Conservation (phyloP, 2,888 invertebrate genomes). For the Laothoe populi region DNA sequence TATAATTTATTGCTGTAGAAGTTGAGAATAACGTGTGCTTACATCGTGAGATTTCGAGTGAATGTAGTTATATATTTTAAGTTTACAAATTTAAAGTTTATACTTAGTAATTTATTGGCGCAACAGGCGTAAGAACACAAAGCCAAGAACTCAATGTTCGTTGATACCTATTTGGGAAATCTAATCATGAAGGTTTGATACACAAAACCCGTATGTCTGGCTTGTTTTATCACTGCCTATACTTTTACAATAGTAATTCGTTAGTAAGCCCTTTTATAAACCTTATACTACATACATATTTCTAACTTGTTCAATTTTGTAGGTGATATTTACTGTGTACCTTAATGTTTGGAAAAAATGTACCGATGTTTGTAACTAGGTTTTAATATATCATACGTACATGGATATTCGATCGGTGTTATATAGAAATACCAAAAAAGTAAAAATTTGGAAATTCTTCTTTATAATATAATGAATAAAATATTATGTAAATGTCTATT, state of each 20-base stretch:
- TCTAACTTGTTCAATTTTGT: constrained; percentile 85
- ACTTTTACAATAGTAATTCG: constrained; percentile 67
- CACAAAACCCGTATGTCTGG: constrained; percentile 28
- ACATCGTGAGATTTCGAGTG: constrained; percentile 68
- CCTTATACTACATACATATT: constrained; percentile 56
- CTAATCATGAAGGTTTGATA: constrained; percentile 36
- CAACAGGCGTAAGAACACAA: constrained; percentile 47
- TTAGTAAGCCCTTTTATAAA: constrained; percentile 81
- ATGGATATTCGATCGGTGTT: constrained; percentile 80
- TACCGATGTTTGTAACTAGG: constrained; percentile 75
- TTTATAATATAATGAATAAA: constrained; percentile 70
- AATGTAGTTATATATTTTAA: constrained; percentile 69
- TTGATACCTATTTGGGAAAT: constrained; percentile 45
- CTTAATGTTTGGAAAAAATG: constrained; percentile 78
- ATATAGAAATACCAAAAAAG: constrained; percentile 79
- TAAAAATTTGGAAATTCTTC: constrained; percentile 76
- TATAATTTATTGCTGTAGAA: constrained; percentile 66
- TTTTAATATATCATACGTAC: constrained; percentile 64
- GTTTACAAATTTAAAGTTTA: constrained; percentile 64
- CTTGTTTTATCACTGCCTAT: constrained; percentile 80
- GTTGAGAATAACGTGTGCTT: constrained; percentile 69
- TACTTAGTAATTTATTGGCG: constrained; percentile 61
- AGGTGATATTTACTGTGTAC: constrained; percentile 81
- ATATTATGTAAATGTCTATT: constrained; percentile 80
- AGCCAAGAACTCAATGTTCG: constrained; percentile 39